A percentile compares a stretch with the other conserved stretches of the same genome.
Evolutionary conservation across 2,888 invertebrate genomes (phyloP).

Genomic region (Carcina quercana): DNA sequence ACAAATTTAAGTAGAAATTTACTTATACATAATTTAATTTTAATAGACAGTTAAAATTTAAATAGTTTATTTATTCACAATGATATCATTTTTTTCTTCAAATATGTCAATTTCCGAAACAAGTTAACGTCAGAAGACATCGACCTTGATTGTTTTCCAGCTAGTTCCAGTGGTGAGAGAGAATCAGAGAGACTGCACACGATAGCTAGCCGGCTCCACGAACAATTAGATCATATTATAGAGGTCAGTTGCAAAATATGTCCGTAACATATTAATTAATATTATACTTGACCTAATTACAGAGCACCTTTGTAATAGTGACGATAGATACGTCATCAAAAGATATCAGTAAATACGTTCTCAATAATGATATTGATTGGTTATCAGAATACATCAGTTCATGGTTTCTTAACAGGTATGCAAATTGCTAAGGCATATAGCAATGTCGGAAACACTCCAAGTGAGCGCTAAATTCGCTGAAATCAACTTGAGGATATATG

Average conservation of each 20-base stretch:
- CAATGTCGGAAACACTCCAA: slow-evolving; percentile 94
- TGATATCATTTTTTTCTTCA: too few species aligned
- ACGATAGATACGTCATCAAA: too few species aligned
- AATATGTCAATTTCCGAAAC: too few species aligned
- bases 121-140: slow-evolving; percentile 2
- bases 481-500: slow-evolving; percentile 94
- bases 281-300: background rate
- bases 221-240: slow-evolving; percentile 98
- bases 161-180: slow-evolving; percentile 77
- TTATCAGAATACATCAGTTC: too few species aligned
- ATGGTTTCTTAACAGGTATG: slow-evolving; percentile 86
- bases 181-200: slow-evolving; percentile 92
- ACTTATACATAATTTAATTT: too few species aligned
- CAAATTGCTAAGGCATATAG: slow-evolving; percentile 96
- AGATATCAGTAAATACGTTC: too few species aligned
- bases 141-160: slow-evolving; percentile 29
- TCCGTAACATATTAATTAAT: background rate
- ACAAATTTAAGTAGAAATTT: too few species aligned
- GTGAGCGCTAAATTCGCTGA: slow-evolving; percentile 97
- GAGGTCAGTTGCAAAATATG: slow-evolving; percentile 80
- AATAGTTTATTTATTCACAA: too few species aligned
- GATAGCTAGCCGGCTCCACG: slow-evolving; percentile 95
- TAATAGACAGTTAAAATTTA: too few species aligned
- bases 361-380: background rate
- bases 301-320: background rate